Evolutionary conservation across 2,797 vertebrate species (phyloP).

Genomic region (Oophaga sylvatica): DNA sequence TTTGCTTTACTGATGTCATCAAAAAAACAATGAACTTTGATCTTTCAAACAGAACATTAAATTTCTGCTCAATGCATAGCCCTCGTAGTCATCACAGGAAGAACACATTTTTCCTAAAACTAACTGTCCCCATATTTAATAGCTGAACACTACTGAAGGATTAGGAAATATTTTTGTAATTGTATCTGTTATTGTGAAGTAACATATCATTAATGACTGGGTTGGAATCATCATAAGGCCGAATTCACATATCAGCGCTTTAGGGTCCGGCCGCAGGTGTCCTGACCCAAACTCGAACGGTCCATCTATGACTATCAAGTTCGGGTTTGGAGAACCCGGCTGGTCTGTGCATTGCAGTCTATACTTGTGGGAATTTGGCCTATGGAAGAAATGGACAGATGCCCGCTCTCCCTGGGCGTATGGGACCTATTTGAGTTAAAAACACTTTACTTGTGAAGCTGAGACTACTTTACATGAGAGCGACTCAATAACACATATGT

Average conservation of each 20-base stretch:
- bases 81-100: not conserved
- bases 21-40: constrained; percentile 57
- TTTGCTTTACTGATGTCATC: constrained; percentile 52
- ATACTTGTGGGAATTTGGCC: too few relatives aligned
- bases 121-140: not conserved
- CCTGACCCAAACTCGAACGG: too few relatives aligned
- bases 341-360: too few relatives aligned
- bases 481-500: not conserved
- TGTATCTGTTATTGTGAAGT: not conserved
- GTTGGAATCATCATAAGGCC: not conserved
- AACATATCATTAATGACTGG: not conserved
- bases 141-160: not conserved
- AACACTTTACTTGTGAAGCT: not conserved
- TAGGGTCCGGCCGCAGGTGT: too few relatives aligned
- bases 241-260: too few relatives aligned
- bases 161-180: not conserved
- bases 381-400: not conserved
- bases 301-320: too few relatives aligned
- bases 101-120: not conserved
- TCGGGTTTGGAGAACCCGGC: too few relatives aligned
- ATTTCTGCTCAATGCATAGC: constrained; percentile 7
- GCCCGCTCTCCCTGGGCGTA: not conserved
- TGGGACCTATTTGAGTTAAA: not conserved
- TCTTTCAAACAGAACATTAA: constrained; percentile 20
- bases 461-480: not conserved